A percentile compares a stretch with the other conserved stretches of the same genome.
Evolutionary conservation across 2,888 invertebrate genomes (phyloP).

Genomic region (Orthonevra nobilis): DNA sequence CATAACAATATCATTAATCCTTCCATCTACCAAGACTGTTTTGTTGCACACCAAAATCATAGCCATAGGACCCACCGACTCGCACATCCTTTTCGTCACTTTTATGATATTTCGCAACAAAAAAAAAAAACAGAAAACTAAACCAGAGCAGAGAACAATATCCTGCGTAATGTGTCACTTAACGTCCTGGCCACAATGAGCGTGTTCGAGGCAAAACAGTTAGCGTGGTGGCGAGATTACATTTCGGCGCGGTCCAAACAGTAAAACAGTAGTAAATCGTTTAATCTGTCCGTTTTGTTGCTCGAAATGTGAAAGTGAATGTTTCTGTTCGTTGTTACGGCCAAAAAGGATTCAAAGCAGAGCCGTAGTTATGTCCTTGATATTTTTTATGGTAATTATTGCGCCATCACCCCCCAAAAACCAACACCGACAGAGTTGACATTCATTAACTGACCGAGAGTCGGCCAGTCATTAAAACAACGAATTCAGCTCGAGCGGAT

Average conservation of each 20-base stretch:
- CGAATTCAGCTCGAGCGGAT: slow-evolving; percentile 63
- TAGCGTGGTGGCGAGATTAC: slow-evolving; percentile 37
- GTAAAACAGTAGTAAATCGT: slow-evolving; percentile 68
- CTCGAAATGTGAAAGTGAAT: slow-evolving; percentile 41
- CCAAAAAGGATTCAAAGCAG: slow-evolving; percentile 50
- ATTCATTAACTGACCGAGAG: slow-evolving; percentile 56
- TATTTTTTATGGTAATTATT: slow-evolving; percentile 64
- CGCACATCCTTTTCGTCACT: slow-evolving; percentile 48
- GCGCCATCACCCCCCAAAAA: background rate
- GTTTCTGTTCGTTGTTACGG: slow-evolving; percentile 20
- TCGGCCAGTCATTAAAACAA: slow-evolving; percentile 59
- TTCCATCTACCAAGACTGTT: slow-evolving; percentile 50
- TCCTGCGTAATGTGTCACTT: slow-evolving; percentile 45
- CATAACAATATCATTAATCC: slow-evolving; percentile 63
- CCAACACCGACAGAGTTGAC: background rate
- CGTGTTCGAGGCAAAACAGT: slow-evolving; percentile 15
- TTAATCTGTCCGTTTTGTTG: slow-evolving; percentile 63
- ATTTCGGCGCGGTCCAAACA: slow-evolving; percentile 51
- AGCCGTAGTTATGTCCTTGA: slow-evolving; percentile 44
- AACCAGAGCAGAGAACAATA: too few relatives aligned
- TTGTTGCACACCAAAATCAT: slow-evolving; percentile 35
- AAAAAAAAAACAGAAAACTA: slow-evolving; percentile 8
- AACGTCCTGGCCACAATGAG: slow-evolving; percentile 19
- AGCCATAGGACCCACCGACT: slow-evolving; percentile 21
- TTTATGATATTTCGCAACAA: slow-evolving; percentile 34